Conservation (phyloP, 1,140 invertebrate genomes). For the Orchestia grillus region DNA sequence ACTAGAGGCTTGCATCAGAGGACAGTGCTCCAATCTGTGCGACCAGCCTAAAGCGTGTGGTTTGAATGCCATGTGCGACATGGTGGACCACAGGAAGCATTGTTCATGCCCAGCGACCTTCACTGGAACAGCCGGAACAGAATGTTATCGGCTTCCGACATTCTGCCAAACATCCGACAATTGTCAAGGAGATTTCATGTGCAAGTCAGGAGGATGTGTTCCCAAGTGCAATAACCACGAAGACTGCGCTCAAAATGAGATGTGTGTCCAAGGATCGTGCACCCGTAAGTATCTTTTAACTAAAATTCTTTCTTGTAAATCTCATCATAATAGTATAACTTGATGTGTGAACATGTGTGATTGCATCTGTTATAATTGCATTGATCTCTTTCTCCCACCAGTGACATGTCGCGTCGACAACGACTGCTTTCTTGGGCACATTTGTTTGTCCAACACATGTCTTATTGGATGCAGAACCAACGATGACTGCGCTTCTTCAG, state of each 20-base stretch:
- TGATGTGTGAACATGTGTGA: neutral
- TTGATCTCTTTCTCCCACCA: constrained; percentile 70
- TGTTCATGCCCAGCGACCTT: constrained; percentile 88
- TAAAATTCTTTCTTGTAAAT: neutral
- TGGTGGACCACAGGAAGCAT: constrained; percentile 82
- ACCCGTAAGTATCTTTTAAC: constrained; percentile 77
- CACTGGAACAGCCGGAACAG: constrained; percentile 85
- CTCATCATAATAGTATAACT: neutral
- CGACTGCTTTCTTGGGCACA: constrained; percentile 91
- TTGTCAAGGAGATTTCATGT: constrained; percentile 79
- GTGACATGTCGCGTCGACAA: constrained; percentile 90
- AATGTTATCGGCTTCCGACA: constrained; percentile 82
- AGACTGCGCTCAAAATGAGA: constrained; percentile 91
- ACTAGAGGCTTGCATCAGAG: constrained; percentile 83
- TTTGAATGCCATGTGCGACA: constrained; percentile 86
- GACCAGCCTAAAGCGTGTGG: constrained; percentile 83
- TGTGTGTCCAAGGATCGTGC: constrained; percentile 85
- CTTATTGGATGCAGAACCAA: constrained; percentile 87
- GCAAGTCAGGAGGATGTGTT: constrained; percentile 83
- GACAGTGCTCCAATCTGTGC: constrained; percentile 89
- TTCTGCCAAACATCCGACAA: constrained; percentile 80
- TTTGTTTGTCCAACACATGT: constrained; percentile 87
- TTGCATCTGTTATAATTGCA: neutral
- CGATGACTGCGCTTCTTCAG: constrained; percentile 86
- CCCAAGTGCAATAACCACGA: constrained; percentile 82